Evolutionary conservation across 2,113 vertebrate species (phyloP), one percentile per base, ranked within the genome.

Genomic region (Melanocharis versteri): DNA sequence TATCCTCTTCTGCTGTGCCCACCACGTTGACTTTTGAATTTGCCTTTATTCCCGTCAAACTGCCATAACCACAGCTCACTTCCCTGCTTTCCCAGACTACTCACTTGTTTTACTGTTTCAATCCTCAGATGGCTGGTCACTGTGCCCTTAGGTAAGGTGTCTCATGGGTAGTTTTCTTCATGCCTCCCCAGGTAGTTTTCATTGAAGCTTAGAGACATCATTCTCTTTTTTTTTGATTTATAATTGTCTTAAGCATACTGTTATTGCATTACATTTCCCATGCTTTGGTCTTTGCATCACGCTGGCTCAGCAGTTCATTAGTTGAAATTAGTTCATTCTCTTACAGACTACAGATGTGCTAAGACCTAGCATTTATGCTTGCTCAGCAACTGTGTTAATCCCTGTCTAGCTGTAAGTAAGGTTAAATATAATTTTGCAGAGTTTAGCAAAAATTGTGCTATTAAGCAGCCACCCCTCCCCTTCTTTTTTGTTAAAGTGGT

Each of bases 261-360:
- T 93, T 88, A 93, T 15, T 90, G 69, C 68, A 83, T 90, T 77
- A 70, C 14, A 12, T 86, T 66, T 42, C 35, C 19, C 19, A 10
- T 83, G 64, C 48, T 87, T 64, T 81, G 17, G 58, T 86, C 71
- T 66, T 83, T 72, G 50, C 22, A 3, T 57, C 18, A 10, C 0
- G 86, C 96, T 95, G 76, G 30, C 86, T 95, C 89, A 95, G 95
- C 96, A 90, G 72, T 92, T 90, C 89, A 64, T 92, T 92, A 87
- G 83, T 83, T 92, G 56, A 93, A 95, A 95, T 96, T 50, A 90
- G 68, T 92, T 96, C 72, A 81, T 89, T 90, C 86, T 77, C 35
- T 83, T 83, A 62, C 54, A 86, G 79, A 62, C 33, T 58, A 33
- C 27, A 58, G 83, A 81, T 92, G 75, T 97, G 91, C 88, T 89